Evolutionary conservation across 2,888 invertebrate species (phyloP), one percentile per base, ranked within the genome.

Genomic region (Lasioglossum leucozonium): DNA sequence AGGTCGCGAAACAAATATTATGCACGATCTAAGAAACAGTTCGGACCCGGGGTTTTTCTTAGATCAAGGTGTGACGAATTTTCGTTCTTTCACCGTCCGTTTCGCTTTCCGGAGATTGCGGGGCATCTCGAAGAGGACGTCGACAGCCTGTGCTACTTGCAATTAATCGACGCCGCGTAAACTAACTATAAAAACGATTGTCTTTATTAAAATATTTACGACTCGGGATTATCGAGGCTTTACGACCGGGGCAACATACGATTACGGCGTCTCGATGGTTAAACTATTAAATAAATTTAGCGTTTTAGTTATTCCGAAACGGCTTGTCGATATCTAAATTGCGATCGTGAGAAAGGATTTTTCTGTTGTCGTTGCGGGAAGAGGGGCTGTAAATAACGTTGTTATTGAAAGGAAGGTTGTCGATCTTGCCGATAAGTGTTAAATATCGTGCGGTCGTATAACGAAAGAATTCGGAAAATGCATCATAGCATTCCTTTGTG

Each of bases 401-500:
- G 34, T 42, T 11, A 34, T 42, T 22, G 34, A 42, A 34, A 44
- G 30, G 18, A 62, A 67, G n/a, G 71, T 44, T 71, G 40, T 71
- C 26, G 26, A 30, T 26, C n/a, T 8, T 2, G 16, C 6, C 71
- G 26, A 26, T 26, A 42, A 42, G 42, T 26, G 42, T 44, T 30
- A 44, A 42, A 22, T 10, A 72, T 30, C 2, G 44, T 10, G 44
- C 5, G 72, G 26, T 30, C 44, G 26, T 72, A 18, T 44, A 44
- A 72, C 2, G 26, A 44, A 44, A 26, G 26, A 72, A 72, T 72
- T 47, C 8, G 18, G 44, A 72, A 44, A 72, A 71, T 37, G 71
- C 16, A 71, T 42, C 71, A 16, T 47, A 26, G 42, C 30, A 44
- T 72, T 71, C 44, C 72, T 30, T 44, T 72, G 72, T 44, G 42